Evolutionary conservation across 2,113 vertebrate genomes (phyloP), one percentile per base, ranked within the genome.

Genomic region (Alexandromys fortis): DNA sequence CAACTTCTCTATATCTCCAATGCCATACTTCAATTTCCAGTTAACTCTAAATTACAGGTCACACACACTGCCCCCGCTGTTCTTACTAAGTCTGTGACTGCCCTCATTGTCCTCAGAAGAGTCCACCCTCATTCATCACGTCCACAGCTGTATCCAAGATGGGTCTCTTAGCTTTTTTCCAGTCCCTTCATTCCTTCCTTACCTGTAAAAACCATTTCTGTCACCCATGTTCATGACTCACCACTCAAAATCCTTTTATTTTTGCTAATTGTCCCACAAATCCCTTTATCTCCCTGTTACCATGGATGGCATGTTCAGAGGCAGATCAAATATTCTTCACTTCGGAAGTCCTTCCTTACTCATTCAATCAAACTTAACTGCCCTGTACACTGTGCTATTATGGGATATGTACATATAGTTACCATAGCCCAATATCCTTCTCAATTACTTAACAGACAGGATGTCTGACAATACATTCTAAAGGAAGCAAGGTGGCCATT

Each of bases 381-480:
- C 13, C 49, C 22, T 22, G 4, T 28, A 38, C 8, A 72, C 5
- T 58, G 0, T 45, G 65, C 45, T 87, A 35, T 35, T 63, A 5
- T 28, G 89, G 70, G 47, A 78, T 86, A 81, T 83, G 45, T 85
- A 79, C 12, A 68, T 63, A 73, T 70, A 82, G 92, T 87, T 83
- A 22, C 19, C 70, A 49, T 94, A 7, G 77, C 52, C 35, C 38
- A 73, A 22, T 88, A 58, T 42, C 42, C 72, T 88, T 92, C 55
- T 92, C 35, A 78, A 89, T 96, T 96, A 92, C 82, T 95, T 95
- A 94, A 78, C 77, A 86, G 26, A 13, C 65, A 68, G 45, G 73
- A 4, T 70, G n/a, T 70, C 73, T 94, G 58, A 73, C n/a, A 21
- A 0, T 55, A 35, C 42, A 30, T 89, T 95, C 85, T 33, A 82